Conservation (phyloP, 2,113 vertebrate species). For the Tachysurus fulvidraco region DNA sequence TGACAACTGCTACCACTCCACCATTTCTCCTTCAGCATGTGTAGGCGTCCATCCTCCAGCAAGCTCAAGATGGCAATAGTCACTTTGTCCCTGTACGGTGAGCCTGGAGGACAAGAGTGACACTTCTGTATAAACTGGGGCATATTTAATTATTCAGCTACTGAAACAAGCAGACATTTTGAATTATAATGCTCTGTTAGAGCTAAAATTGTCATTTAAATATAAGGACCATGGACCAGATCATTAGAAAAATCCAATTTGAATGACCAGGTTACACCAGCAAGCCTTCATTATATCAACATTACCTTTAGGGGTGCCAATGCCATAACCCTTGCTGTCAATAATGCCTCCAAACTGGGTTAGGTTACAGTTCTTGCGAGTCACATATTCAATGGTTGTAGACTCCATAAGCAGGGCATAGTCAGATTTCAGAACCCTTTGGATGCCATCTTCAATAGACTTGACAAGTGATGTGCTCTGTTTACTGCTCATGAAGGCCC, state of each 20-base stretch:
- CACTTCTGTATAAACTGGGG: not conserved
- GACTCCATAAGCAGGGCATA: slow-evolving; percentile 98
- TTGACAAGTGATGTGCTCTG: slow-evolving; percentile 90
- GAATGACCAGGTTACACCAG: not conserved
- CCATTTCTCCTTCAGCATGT: slow-evolving; percentile 97
- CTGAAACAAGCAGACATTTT: not conserved
- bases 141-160: not conserved
- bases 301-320: slow-evolving; percentile 94
- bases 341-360: slow-evolving; percentile 95
- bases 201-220: not conserved
- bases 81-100: slow-evolving; percentile 96
- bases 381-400: slow-evolving; percentile 94
- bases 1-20: slow-evolving; percentile 91
- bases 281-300: not conserved
- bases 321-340: slow-evolving; percentile 97
- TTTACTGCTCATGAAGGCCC: slow-evolving; percentile 99
- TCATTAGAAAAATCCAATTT: not conserved
- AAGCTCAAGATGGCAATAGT: slow-evolving; percentile 96
- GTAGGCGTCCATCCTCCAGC: slow-evolving; percentile 94
- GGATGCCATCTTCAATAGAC: slow-evolving; percentile 94
- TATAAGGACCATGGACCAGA: not conserved
- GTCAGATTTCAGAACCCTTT: slow-evolving; percentile 89
- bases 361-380: slow-evolving; percentile 94
- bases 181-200: not conserved
- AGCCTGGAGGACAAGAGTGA: slow-evolving; percentile 73